Evolutionary conservation across 2,797 vertebrate species (phyloP), one percentile per base, ranked within the genome.

Genomic region (Esox lucius): DNA sequence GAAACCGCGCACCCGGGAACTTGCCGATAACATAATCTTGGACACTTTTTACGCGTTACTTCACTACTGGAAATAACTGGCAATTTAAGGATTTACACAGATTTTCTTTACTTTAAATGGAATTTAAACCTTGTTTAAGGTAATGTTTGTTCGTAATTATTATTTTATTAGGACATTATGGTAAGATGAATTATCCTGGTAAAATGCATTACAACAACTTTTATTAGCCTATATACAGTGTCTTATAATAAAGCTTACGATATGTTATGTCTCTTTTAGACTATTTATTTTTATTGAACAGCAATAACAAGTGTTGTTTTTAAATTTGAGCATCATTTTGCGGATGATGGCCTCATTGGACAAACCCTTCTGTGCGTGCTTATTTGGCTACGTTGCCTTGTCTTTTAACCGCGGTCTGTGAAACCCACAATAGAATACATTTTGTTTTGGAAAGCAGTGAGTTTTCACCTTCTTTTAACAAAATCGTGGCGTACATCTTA

Each of bases 31-130:
- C 75, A 74, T 80, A 76, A 78, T 65, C 81, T 73, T 80, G 80
- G 84, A 80, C 75, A 83, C 79, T 51, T 90, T 92, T 94, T 85
- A 89, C 87, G 94, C 94, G 95, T 86, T 80, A 79, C 86, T 87
- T 72, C 75, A 46, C 74, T 82, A 84, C 81, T 68, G 86, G 89
- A 82, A 90, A 74, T 81, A 79, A 83, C 72, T 84, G 81, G 74
- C 83, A 81, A 31, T 68, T 59, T 39, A 66, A 66, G 64, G 64
- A 66, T 35, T 31, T 33, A 66, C 5, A 66, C 64, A 2, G 16
- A 33, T 66, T 66, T 0, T 66, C 66, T 28, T 70, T 75, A 78
- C 87, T 82, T 83, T 89, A 81, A 79, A 90, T 90, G 91, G 91
- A 87, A 73, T 91, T 87, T 83, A 73, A 81, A 71, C 51, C 49